Evolutionary conservation across 2,113 vertebrate species (phyloP), one percentile per base, ranked within the genome.

Genomic region (Rousettus leschenaultii): DNA sequence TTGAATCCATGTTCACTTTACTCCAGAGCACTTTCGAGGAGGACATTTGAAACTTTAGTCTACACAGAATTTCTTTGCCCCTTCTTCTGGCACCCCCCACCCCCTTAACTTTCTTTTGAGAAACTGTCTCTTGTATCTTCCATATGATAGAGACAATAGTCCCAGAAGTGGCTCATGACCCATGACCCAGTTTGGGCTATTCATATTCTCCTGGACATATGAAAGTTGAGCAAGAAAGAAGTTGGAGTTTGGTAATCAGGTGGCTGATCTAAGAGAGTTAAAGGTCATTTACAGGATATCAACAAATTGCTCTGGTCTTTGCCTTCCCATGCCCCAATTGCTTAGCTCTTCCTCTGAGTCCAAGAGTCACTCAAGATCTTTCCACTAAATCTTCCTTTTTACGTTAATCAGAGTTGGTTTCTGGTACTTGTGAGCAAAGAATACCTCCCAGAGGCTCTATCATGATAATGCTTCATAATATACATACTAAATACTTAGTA

Each of bases 81-180:
- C 30, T 93, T 48, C 21, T 63, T 73, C 55, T n/a, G 30, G 22
- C n/a, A 30, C 26, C 22, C 7, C 16, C 40, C 40, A 6, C 15
- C n/a, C n/a, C n/a, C n/a, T n/a, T n/a, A 35, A 63, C 48, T 65
- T 91, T 59, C 65, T 3, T 19, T 38, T 38, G 59, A 13, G 30
- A 86, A 88, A 74, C 6, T 6, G 0, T 30, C 22, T 48, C 65
- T 82, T 88, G 15, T 5, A 13, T 43, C 43, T 70, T 93, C 3
- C 0, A 11, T 0, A 0, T 30, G 22, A 14, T 38, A 91, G 16
- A 59, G 16, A 6, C 24, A 8, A 0, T 45, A 24, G 21, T 53
- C 55, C 53, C 40, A 13, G 30, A 21, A 40, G 3, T 70, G 70
- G 40, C 35, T 87, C 6, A 0, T 51, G 38, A 48, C 35, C 38